Evolutionary conservation across 2,113 vertebrate genomes (phyloP).

Genomic region (Procavia capensis): DNA sequence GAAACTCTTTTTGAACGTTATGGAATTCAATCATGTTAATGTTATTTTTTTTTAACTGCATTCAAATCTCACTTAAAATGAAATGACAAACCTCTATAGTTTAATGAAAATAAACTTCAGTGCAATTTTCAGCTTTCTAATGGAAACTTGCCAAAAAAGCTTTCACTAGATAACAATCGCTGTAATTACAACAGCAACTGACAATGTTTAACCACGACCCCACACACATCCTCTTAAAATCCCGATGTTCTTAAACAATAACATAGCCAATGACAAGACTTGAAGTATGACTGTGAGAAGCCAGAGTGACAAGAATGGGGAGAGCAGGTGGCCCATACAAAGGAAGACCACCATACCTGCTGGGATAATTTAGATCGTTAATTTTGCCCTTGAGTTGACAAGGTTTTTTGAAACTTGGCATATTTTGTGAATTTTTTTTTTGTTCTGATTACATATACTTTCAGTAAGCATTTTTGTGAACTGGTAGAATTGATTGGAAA

Average conservation of each 20-base stretch:
- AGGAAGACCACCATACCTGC: neutral
- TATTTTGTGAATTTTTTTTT: neutral
- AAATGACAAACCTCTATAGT: constrained; percentile 34
- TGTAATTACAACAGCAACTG: constrained; percentile 66
- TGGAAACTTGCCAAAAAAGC: constrained; percentile 79
- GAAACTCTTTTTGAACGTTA: constrained; percentile 11
- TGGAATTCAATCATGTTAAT: constrained; percentile 16
- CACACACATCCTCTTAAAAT: constrained; percentile 60
- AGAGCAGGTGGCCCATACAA: constrained; percentile 26
- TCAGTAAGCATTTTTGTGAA: neutral
- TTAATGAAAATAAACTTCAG: constrained; percentile 53
- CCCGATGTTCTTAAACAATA: constrained; percentile 45
- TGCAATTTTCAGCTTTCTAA: constrained; percentile 61
- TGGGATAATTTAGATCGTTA: constrained; percentile 33
- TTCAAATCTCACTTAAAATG: constrained; percentile 70
- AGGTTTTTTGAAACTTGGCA: neutral
- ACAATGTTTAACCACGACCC: constrained; percentile 58
- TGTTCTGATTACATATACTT: neutral
- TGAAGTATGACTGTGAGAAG: constrained; percentile 35
- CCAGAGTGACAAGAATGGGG: neutral
- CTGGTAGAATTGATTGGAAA: constrained; percentile 10
- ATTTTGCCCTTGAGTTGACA: constrained; percentile 34
- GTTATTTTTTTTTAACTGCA: constrained; percentile 29
- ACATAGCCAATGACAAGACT: neutral
- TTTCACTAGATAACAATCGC: constrained; percentile 69